Percentiles rank a stretch among this genome's conserved stretches.
These are phyloP conservation scores for Blennius ocellaris DNA, from an alignment of 2,113 vertebrate species.

Conservation along the genomic window DNA sequence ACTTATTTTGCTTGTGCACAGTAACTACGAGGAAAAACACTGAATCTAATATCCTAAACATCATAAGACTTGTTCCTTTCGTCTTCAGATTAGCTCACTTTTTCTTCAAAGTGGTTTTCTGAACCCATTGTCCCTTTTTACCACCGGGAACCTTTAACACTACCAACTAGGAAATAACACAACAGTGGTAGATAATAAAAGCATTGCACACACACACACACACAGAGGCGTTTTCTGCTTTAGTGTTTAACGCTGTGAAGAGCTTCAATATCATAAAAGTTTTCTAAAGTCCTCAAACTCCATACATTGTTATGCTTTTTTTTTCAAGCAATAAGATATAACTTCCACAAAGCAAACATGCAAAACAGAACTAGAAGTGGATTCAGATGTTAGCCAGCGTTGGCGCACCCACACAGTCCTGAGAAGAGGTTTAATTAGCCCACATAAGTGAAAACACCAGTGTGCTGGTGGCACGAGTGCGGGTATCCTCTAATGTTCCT, in stretches of 20 bases:
- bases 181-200: slow-evolving; percentile 6
- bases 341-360: not conserved
- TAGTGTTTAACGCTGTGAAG: slow-evolving; percentile 18
- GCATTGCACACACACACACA: slow-evolving; percentile 14
- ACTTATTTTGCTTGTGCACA: not conserved
- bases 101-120: slow-evolving; percentile 16
- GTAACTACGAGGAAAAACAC: slow-evolving; percentile 2
- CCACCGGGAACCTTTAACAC: not conserved
- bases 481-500: slow-evolving; percentile 3
- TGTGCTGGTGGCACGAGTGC: not conserved
- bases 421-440: slow-evolving; percentile 36
- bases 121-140: slow-evolving; percentile 2
- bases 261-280: slow-evolving; percentile 5
- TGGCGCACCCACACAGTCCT: slow-evolving; percentile 4
- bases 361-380: not conserved
- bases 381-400: slow-evolving; percentile 6
- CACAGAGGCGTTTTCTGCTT: slow-evolving; percentile 10
- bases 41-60: slow-evolving; percentile 9
- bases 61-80: not conserved
- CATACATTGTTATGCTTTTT: not conserved
- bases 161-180: slow-evolving; percentile 3
- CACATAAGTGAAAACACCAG: slow-evolving; percentile 47
- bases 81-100: slow-evolving; percentile 22
- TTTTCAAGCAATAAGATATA: not conserved
- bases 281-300: slow-evolving; percentile 28